These are phyloP conservation scores for Cecropterus lyciades DNA, from an alignment of 1,140 invertebrate species.

Conservation along the genomic window DNA sequence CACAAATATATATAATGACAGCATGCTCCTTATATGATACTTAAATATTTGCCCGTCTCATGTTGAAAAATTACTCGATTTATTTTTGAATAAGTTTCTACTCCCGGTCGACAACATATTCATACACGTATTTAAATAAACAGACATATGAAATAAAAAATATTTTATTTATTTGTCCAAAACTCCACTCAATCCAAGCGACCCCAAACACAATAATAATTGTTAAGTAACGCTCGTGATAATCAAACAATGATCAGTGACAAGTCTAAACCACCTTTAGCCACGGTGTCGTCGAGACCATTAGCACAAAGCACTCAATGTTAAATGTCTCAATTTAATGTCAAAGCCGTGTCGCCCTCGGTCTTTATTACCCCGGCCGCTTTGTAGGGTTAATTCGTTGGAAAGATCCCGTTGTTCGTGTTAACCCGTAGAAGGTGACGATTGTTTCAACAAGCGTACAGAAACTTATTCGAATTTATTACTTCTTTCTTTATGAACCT, in stretches of 20 bases:
- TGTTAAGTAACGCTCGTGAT: not conserved
- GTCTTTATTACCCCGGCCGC: slow-evolving; percentile 55
- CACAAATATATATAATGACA: no score
- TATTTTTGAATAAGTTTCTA: no score
- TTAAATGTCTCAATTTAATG: slow-evolving; percentile 74
- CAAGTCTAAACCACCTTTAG: slow-evolving; percentile 43
- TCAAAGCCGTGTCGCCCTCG: slow-evolving; percentile 57
- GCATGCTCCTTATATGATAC: no score
- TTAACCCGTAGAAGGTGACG: slow-evolving; percentile 36
- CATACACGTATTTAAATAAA: no score
- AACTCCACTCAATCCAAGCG: not conserved
- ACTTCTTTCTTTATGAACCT: no score
- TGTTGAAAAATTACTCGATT: no score
- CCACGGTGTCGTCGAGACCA: slow-evolving; percentile 53
- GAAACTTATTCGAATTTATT: slow-evolving; percentile 2
- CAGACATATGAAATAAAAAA: no score
- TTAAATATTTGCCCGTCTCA: no score
- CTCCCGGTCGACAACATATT: no score
- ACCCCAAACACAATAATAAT: not conserved
- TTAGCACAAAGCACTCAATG: slow-evolving; percentile 63
- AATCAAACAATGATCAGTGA: slow-evolving; percentile 27
- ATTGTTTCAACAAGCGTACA: slow-evolving; percentile 14
- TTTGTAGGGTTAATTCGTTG: slow-evolving; percentile 75
- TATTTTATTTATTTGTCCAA: no score
- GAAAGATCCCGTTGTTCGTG: slow-evolving; percentile 52